Base-by-base conservation (phyloP, 2,888 invertebrate species). In the Amiota communis region DNA sequence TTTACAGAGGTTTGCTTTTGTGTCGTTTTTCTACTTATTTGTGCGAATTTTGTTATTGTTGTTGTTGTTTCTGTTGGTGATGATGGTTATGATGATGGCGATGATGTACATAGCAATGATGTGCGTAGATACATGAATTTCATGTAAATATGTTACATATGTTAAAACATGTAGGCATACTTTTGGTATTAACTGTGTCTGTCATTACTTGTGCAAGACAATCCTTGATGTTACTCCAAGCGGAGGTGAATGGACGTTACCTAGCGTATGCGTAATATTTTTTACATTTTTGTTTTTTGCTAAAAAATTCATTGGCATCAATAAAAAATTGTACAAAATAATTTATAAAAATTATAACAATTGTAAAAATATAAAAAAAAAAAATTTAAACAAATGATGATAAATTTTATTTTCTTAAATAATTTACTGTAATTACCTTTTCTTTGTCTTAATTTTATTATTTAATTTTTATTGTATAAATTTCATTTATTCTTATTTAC, bases 321-420 rank as follows among this genome's bases (percentile, higher is more conserved):
- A n/a, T n/a, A 46, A 64, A 64, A 23, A 23, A 46, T 13, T 23
- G 3, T 53, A 15, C 53, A 9, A 64, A 17, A 64, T 9, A 23
- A 36, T 59, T 59, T 20, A 4, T 9, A 15, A 17, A 20, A 59
- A 17, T 59, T 6, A 17, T 59, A 59, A 36, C 6, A 36, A 36
- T 78, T 76, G 78, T 78, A 77, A 76, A 72, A 74, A 71, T 72
- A 72, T 75, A 12, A 6, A 11, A 47, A 59, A 15, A 46, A 68
- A 74, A 70, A 23, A 23, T 71, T 67, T 63, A 69, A 74, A 71
- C 74, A 76, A 70, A 68, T 75, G 67, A n/a, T n/a, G n/a, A n/a
- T n/a, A 23, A 23, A 23, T 23, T 23, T 23, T 23, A 23, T 2
- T 23, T 23, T 3, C 1, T 23, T 23, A 23, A 23, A 23, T 23